These are phyloP conservation scores for Allacma fusca DNA, from an alignment of 2,888 invertebrate species.

Conservation along the genomic window DNA sequence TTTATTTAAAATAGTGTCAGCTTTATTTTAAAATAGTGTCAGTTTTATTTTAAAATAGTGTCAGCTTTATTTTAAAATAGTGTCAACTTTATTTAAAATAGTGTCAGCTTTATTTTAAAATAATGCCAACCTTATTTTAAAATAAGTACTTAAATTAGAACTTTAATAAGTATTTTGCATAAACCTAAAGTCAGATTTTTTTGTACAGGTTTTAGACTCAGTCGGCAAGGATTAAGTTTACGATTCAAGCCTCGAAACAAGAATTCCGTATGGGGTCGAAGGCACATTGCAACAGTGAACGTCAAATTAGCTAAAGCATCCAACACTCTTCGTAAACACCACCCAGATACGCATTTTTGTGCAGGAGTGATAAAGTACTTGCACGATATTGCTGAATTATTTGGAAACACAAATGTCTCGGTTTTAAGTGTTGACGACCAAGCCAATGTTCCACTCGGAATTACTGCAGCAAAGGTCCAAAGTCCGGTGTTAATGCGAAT, in stretches of 20 bases:
- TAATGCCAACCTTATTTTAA: too few species aligned
- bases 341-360: constrained; percentile 35
- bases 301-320: constrained; percentile 22
- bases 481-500: constrained; percentile 62
- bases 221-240: constrained; percentile 25
- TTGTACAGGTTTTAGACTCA: constrained; percentile 27
- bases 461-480: constrained; percentile 64
- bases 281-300: constrained; percentile 37
- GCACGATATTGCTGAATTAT: constrained; percentile 23
- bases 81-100: too few species aligned
- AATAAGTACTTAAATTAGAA: too few species aligned
- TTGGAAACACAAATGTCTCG: constrained; percentile 25
- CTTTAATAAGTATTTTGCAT: too few species aligned
- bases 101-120: too few species aligned
- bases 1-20: too few species aligned
- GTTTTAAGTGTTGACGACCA: constrained; percentile 23
- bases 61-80: too few species aligned
- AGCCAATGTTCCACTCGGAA: constrained; percentile 63
- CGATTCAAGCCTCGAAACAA: constrained; percentile 23
- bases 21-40: too few species aligned
- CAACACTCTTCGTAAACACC: constrained; percentile 16
- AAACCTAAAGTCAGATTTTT: too few species aligned
- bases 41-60: too few species aligned
- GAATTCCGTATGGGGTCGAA: constrained; percentile 8
- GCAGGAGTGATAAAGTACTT: constrained; percentile 27